Evolutionary conservation across 2,113 vertebrate genomes (phyloP).

Genomic region (Rattus norvegicus): DNA sequence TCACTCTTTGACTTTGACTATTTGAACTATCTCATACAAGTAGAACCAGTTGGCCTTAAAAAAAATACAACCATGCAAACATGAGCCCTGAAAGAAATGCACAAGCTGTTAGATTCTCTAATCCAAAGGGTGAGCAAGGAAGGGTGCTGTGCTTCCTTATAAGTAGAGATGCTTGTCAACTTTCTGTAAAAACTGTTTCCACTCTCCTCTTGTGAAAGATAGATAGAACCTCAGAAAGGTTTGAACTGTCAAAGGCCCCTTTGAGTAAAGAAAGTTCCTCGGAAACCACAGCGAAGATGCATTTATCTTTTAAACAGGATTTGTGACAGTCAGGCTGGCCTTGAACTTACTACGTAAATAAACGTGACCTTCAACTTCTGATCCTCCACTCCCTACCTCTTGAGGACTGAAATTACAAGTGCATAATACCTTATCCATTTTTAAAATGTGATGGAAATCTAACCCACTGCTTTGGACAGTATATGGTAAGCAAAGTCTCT

Average conservation of each 20-base stretch:
- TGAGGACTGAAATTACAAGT: not conserved
- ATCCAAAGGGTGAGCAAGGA: not conserved
- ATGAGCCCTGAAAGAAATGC: not conserved
- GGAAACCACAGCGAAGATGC: not conserved
- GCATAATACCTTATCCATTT: not conserved
- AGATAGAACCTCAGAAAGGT: not conserved
- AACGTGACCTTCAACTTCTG: not conserved
- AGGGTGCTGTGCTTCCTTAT: not conserved
- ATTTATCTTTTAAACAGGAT: not conserved
- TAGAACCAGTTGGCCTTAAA: not conserved
- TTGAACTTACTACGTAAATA: not conserved
- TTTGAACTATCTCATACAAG: not conserved
- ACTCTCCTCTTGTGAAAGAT: not conserved
- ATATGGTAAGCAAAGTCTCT: too few relatives aligned
- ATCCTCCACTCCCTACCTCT: not conserved
- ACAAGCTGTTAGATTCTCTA: not conserved
- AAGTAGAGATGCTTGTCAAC: fast-evolving
- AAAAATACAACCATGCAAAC: not conserved
- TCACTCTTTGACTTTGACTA: not conserved
- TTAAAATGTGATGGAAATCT: not conserved
- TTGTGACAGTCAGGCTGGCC: not conserved
- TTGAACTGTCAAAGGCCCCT: not conserved
- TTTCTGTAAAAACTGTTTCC: not conserved
- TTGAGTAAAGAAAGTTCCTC: not conserved
- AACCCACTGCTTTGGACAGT: not conserved